Conservation (phyloP, 2,113 vertebrate genomes). For the Antennarius striatus region DNA sequence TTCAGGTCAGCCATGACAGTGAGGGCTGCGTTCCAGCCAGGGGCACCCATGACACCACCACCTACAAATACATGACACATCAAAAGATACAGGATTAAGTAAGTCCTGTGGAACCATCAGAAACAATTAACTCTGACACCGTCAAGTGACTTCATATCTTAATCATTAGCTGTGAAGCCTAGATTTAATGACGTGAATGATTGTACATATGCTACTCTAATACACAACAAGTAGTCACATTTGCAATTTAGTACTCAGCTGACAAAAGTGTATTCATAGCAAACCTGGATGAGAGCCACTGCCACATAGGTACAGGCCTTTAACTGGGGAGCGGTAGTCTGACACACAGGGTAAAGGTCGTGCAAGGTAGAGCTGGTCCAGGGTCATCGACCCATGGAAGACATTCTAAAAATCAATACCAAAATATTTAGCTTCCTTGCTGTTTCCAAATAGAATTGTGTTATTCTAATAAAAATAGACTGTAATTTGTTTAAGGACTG, state of each 20-base stretch:
- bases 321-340: slow-evolving; percentile 85
- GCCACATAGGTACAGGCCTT: slow-evolving; percentile 91
- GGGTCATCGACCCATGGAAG: slow-evolving; percentile 93
- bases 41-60: slow-evolving; percentile 95
- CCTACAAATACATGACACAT: slow-evolving; percentile 70
- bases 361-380: slow-evolving; percentile 94
- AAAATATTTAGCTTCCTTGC: background rate
- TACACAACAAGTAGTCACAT: slow-evolving; percentile 2
- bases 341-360: slow-evolving; percentile 87
- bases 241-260: background rate
- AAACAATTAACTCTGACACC: too few relatives aligned
- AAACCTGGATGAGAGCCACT: slow-evolving; percentile 94
- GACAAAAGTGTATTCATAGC: slow-evolving; percentile 4
- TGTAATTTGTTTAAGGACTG: background rate
- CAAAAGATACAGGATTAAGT: too few relatives aligned
- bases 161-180: too few relatives aligned
- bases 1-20: slow-evolving; percentile 85
- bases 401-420: slow-evolving; percentile 81
- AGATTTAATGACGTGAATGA: too few relatives aligned
- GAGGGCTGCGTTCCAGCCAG: slow-evolving; percentile 87
- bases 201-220: slow-evolving; percentile 22
- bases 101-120: too few relatives aligned
- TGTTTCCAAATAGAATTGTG: background rate
- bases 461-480: background rate
- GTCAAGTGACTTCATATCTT: too few relatives aligned